phyloP scores from a whole-genome alignment of 92 coral and sea anemone species.

The Phenganax stokvisi region DNA sequence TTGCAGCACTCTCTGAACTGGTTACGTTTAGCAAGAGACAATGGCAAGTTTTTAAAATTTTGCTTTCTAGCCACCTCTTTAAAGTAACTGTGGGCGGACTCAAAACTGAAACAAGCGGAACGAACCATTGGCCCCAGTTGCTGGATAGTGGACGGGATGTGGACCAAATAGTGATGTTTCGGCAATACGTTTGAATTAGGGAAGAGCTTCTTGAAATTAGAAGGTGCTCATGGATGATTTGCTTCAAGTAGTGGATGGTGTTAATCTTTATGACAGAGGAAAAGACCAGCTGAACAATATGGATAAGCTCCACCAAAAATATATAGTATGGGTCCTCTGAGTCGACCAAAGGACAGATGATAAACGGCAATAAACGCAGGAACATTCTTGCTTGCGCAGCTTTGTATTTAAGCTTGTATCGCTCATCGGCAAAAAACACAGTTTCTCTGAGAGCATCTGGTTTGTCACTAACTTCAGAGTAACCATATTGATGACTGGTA shows the following conservation, averaged over 20 bases:
- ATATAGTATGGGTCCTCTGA: conserved; percentile 15
- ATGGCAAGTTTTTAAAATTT: conserved; percentile 23
- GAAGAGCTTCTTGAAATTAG: conserved; percentile 21
- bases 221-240: conserved; percentile 16
- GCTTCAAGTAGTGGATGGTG: conserved; percentile 26
- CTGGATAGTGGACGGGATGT: conserved; percentile 16
- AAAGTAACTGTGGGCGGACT: conserved; percentile 28
- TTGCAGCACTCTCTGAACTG: conserved; percentile 3
- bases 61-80: conserved; percentile 27
- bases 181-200: conserved; percentile 16
- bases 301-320: conserved; percentile 31
- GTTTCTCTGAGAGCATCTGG: conserved; percentile 34
- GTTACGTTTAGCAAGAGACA: conserved; percentile 20
- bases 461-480: conserved; percentile 45
- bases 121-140: conserved; percentile 25
- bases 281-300: conserved; percentile 28
- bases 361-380: conserved; percentile 23
- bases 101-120: conserved; percentile 18
- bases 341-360: conserved; percentile 26
- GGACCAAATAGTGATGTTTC: conserved; percentile 22
- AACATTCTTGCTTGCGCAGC: conserved; percentile 27
- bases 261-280: conserved; percentile 6
- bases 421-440: conserved; percentile 7
- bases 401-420: conserved; percentile 21
- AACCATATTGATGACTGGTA: conserved; percentile 35